phyloP scores from a whole-genome alignment of 1,140 invertebrate species.

The Bombus confusus region DNA sequence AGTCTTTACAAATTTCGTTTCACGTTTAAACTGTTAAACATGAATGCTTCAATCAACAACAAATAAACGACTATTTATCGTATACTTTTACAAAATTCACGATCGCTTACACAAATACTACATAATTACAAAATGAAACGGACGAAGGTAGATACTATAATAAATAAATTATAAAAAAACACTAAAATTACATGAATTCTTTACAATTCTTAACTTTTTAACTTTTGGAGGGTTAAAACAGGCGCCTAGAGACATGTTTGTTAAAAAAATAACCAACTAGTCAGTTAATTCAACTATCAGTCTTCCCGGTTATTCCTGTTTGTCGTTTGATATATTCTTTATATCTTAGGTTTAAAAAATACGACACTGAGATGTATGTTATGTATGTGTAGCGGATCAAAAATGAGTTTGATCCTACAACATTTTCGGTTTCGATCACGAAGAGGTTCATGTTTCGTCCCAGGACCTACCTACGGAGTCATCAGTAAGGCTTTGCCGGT shows the following conservation, averaged over 20 bases:
- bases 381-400: too few species aligned
- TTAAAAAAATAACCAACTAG: slow-evolving; percentile 48
- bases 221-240: slow-evolving; percentile 20
- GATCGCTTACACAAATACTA: neutral
- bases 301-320: slow-evolving; percentile 57
- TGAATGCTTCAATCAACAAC: too few species aligned
- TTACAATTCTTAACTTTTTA: neutral
- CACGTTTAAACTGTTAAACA: too few species aligned
- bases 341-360: slow-evolving; percentile 58
- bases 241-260: slow-evolving; percentile 1
- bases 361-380: slow-evolving; percentile 19
- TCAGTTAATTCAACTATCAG: slow-evolving; percentile 54
- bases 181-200: neutral
- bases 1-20: neutral
- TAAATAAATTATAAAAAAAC: neutral
- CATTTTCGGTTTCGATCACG: too few species aligned
- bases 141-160: neutral
- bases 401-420: too few species aligned
- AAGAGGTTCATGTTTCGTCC: too few species aligned
- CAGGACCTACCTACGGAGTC: too few species aligned
- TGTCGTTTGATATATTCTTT: slow-evolving; percentile 46
- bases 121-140: neutral
- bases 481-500: too few species aligned
- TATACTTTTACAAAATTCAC: too few species aligned
- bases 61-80: too few species aligned